A percentile compares a stretch with the other conserved stretches of the same genome.
These are phyloP conservation scores for Phoxinus dragarum DNA, from an alignment of 2,797 vertebrate genomes.

Conservation along the genomic window DNA sequence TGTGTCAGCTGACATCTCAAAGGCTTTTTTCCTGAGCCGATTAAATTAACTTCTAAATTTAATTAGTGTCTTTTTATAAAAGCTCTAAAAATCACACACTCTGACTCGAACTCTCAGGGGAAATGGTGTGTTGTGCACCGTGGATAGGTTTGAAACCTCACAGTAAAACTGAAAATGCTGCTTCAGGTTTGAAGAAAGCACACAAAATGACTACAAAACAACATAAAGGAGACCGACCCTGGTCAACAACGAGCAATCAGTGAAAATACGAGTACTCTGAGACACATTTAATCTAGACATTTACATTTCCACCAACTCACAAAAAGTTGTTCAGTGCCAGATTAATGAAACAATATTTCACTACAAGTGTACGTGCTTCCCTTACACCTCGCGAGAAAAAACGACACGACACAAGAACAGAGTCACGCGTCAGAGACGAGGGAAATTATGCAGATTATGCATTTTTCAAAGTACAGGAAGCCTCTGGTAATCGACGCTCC, in stretches of 20 bases:
- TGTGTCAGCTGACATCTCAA: constrained; percentile 52
- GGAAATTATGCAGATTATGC: constrained; percentile 31
- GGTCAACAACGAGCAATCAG: constrained; percentile 13
- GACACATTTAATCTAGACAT: background rate
- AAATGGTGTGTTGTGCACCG: constrained; percentile 39
- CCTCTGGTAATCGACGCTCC: constrained; percentile 46
- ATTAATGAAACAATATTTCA: background rate
- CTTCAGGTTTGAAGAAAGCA: constrained; percentile 11
- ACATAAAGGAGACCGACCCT: background rate
- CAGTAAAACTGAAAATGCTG: constrained; percentile 15
- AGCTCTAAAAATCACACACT: constrained; percentile 57
- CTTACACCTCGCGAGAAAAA: background rate
- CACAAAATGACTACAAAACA: background rate
- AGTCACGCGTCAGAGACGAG: constrained; percentile 39
- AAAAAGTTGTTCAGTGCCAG: background rate
- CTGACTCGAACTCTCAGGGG: constrained; percentile 58
- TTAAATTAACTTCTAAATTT: constrained; percentile 69
- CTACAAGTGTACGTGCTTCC: background rate
- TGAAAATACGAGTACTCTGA: background rate
- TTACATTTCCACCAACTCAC: constrained; percentile 9
- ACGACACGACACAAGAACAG: background rate
- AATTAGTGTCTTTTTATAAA: constrained; percentile 79
- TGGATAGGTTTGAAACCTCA: background rate
- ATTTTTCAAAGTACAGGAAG: constrained; percentile 58
- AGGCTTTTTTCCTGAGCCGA: constrained; percentile 55